Conservation (phyloP, 2,888 invertebrate genomes). For the Busseola fusca region DNA sequence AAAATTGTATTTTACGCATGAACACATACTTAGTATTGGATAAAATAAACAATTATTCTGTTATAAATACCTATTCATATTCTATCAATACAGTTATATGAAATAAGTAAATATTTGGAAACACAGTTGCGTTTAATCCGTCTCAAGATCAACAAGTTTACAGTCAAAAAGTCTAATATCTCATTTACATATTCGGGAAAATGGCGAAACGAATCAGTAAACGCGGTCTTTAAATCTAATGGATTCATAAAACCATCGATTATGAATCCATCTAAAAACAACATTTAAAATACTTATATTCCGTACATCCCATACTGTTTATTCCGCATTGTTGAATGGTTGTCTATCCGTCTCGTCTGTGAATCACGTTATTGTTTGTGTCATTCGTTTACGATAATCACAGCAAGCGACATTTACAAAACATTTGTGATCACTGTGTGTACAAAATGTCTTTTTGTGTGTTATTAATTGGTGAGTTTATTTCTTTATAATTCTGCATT, state of each 20-base stretch:
- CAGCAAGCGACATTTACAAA: constrained; percentile 70
- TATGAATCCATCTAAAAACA: background rate
- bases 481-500: constrained; percentile 34
- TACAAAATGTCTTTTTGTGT: constrained; percentile 70
- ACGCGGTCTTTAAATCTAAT: background rate
- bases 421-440: constrained; percentile 56
- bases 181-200: background rate
- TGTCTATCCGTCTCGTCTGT: constrained; percentile 55
- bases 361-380: constrained; percentile 71
- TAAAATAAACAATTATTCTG: background rate
- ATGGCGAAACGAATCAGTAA: constrained; percentile 2
- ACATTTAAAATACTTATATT: background rate
- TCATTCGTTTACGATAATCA: constrained; percentile 69
- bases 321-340: background rate
- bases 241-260: background rate
- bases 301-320: background rate
- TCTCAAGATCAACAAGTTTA: background rate
- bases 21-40: background rate
- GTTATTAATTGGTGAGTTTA: constrained; percentile 74
- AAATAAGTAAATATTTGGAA: background rate
- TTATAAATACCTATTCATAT: background rate
- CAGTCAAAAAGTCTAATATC: background rate
- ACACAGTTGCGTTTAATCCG: background rate
- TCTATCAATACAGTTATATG: background rate
- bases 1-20: background rate